phyloP scores from a whole-genome alignment of 2,797 vertebrate genomes.

The Chanos chanos region DNA sequence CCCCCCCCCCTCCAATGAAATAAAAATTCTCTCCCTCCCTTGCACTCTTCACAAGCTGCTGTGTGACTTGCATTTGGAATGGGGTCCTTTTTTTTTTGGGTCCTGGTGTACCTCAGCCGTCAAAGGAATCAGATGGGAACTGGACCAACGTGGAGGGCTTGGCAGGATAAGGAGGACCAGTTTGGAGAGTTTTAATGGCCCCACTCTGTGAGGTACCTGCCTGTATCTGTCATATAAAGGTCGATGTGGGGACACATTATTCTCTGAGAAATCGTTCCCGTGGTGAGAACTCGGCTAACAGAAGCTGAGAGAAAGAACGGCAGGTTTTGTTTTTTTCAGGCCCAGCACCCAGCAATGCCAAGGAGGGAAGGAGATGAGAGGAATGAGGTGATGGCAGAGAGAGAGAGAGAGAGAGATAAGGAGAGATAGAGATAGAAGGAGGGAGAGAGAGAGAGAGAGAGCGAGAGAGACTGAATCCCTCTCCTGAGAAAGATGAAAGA shows the following conservation, averaged over 20 bases:
- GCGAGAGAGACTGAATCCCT: too few species aligned
- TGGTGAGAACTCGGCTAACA: background rate
- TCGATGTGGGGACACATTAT: constrained; percentile 19
- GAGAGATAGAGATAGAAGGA: too few species aligned
- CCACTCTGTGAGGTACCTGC: constrained; percentile 10
- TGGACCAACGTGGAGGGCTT: background rate
- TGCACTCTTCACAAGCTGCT: background rate
- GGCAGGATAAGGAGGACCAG: constrained; percentile 1
- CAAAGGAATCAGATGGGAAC: background rate
- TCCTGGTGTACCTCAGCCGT: background rate
- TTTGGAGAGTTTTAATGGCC: constrained; percentile 22
- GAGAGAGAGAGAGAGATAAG: too few species aligned
- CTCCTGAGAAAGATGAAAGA: too few species aligned
- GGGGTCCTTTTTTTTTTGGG: background rate
- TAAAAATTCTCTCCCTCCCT: background rate
- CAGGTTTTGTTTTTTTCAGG: too few species aligned
- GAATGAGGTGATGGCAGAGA: too few species aligned
- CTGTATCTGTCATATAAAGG: constrained; percentile 15
- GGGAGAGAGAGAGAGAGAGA: too few species aligned
- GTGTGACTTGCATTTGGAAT: constrained; percentile 3
- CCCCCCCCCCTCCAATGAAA: background rate
- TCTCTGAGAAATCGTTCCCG: background rate
- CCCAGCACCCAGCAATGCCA: too few species aligned
- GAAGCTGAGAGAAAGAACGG: too few species aligned
- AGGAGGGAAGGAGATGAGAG: too few species aligned